phyloP scores from a whole-genome alignment of 2,113 vertebrate genomes.

The Nyctereutes procyonoides region DNA sequence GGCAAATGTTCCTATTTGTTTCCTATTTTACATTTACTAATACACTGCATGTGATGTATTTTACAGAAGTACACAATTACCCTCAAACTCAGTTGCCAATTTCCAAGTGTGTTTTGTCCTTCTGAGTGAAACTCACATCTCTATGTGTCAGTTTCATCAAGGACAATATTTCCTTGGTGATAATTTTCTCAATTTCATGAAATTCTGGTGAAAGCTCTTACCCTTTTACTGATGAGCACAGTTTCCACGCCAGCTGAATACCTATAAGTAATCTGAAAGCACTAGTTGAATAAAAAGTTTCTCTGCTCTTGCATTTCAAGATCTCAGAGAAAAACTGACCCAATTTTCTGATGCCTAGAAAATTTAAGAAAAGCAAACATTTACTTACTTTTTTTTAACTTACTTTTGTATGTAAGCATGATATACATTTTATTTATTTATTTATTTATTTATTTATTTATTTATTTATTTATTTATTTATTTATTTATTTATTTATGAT shows the following conservation, averaged over 20 bases:
- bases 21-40: slow-evolving; percentile 48
- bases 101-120: slow-evolving; percentile 34
- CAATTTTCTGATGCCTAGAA: slow-evolving; percentile 30
- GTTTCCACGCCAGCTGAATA: background rate
- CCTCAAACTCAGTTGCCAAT: slow-evolving; percentile 26
- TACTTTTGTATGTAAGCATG: background rate
- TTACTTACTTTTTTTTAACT: background rate
- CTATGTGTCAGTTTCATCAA: slow-evolving; percentile 21
- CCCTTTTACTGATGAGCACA: background rate
- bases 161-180: background rate
- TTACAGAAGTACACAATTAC: slow-evolving; percentile 8
- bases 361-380: slow-evolving; percentile 30
- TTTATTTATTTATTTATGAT: too few relatives aligned
- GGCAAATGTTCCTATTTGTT: slow-evolving; percentile 52
- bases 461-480: too few relatives aligned
- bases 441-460: background rate
- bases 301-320: slow-evolving; percentile 17
- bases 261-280: slow-evolving; percentile 29
- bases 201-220: background rate
- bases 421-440: slow-evolving; percentile 27
- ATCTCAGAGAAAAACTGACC: slow-evolving; percentile 28
- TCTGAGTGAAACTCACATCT: background rate
- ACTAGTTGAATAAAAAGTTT: slow-evolving; percentile 12
- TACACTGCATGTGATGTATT: background rate
- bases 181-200: slow-evolving; percentile 44